Base-by-base conservation (phyloP, 2,797 vertebrate species). In the Rhinichthys osculus region DNA sequence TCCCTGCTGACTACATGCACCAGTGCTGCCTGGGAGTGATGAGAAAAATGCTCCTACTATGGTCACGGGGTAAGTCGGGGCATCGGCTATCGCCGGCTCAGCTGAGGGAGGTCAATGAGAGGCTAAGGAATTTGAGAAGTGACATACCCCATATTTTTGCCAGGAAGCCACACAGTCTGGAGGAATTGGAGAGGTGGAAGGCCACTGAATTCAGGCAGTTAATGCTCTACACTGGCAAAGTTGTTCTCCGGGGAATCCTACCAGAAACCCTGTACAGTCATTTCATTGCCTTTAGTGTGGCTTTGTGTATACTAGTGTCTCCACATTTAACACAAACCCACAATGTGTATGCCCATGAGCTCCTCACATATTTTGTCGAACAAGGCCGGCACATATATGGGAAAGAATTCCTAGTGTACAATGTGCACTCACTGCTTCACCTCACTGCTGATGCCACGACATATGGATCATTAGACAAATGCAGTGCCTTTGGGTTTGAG, bases 261-360 rank as follows among this genome's bases (percentile, higher is more conserved):
- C 59, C 27, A 78, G 79, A 79, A 27, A 38, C 78, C 13, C 42
- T 88, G 16, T 86, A 72, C 62, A 35, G 54, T 7, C 83, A 82
- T 52, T 82, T 88, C 35, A 57, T 88, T 79, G 54, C 73, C 35
- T 86, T 88, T 57, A 88, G 81, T 54, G 70, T 73, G 19, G 80
- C 84, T 33, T 44, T 88, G 72, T 70, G 44, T 4, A 73, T 80
- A 62, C 69, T 86, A 38, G 74, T 86, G 30, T 54, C 59, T 72
- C 84, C 84, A 80, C 30, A 42, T 19, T 62, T 88, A 44, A 81
- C 79, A 23, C 44, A 73, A 62, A 77, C 30, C 21, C 23, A 80
- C 44, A n/a, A 33, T 3, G 17, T 44, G 6, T 83, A 86, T 86
- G 87, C 76, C 33, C 66, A 66, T 67, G n/a, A 83, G 19, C 81